These are phyloP conservation scores for Eleginops maclovinus DNA, from an alignment of 2,113 vertebrate genomes.

Conservation along the genomic window DNA sequence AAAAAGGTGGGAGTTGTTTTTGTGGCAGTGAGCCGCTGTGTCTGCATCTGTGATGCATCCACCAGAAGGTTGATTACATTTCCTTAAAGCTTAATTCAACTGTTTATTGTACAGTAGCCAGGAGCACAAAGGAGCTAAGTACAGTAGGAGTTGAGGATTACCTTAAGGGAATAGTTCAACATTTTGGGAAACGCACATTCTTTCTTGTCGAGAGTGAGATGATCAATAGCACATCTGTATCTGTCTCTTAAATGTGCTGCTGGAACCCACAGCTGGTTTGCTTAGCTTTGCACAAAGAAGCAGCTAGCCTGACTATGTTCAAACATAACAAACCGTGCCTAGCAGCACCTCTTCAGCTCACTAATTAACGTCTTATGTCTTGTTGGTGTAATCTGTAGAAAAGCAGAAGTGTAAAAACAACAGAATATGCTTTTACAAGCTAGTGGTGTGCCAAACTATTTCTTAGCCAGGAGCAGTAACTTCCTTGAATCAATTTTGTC, in stretches of 20 bases:
- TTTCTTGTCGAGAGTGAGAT: slow-evolving; percentile 3
- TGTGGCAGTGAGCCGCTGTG: slow-evolving; percentile 2
- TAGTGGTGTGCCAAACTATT: background rate
- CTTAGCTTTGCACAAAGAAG: background rate
- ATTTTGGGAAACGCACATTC: slow-evolving; percentile 15
- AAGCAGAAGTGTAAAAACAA: slow-evolving; percentile 1
- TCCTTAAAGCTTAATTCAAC: slow-evolving; percentile 34
- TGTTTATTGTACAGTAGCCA: slow-evolving; percentile 26
- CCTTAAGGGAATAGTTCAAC: slow-evolving; percentile 20
- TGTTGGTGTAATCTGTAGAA: background rate
- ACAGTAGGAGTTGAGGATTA: slow-evolving; percentile 20
- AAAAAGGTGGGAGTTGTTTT: slow-evolving; percentile 28
- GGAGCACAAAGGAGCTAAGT: slow-evolving; percentile 9
- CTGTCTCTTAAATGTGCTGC: slow-evolving; percentile 15
- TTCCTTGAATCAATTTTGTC: background rate
- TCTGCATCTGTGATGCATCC: slow-evolving; percentile 23
- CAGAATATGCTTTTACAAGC: background rate
- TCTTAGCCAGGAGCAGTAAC: background rate
- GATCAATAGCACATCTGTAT: slow-evolving; percentile 5
- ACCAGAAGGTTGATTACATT: slow-evolving; percentile 44
- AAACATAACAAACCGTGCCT: slow-evolving; percentile 1
- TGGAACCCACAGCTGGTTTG: slow-evolving; percentile 6
- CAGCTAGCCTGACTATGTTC: background rate
- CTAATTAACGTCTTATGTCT: background rate
- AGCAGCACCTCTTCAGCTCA: background rate